phyloP scores from a whole-genome alignment of 2,797 vertebrate species.

The Delichon dasypus region DNA sequence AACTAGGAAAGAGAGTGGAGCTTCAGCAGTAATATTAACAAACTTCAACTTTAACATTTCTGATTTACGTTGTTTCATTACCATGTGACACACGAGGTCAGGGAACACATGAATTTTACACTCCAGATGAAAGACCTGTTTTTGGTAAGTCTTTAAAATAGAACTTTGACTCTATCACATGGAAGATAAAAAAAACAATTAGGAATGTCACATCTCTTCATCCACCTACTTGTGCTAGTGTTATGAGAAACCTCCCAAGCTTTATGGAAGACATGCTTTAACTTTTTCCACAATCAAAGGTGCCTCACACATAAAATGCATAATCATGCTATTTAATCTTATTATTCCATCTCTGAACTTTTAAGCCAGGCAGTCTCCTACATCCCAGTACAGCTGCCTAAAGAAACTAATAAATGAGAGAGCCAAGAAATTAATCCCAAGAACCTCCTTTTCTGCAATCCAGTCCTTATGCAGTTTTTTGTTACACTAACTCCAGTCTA shows the following conservation, averaged over 20 bases:
- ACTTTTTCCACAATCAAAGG: conserved; percentile 33
- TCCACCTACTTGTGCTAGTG: conserved; percentile 38
- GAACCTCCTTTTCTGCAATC: conserved; percentile 7
- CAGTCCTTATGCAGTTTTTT: neutral
- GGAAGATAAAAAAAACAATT: conserved; percentile 62
- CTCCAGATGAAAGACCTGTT: conserved; percentile 62
- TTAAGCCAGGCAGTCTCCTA: conserved; percentile 1
- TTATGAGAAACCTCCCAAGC: conserved; percentile 50
- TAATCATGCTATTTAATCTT: conserved; percentile 16
- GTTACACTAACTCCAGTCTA: neutral
- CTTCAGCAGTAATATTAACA: conserved; percentile 67
- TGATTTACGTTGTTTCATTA: conserved; percentile 72
- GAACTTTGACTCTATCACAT: conserved; percentile 45
- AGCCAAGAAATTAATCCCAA: conserved; percentile 4
- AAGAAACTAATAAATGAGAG: conserved; percentile 35
- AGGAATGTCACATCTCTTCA: conserved; percentile 57
- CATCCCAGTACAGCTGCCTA: neutral
- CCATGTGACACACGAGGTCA: conserved; percentile 56
- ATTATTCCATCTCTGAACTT: conserved; percentile 36
- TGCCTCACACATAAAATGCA: conserved; percentile 30
- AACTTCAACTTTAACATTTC: conserved; percentile 67
- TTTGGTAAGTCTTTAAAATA: conserved; percentile 53
- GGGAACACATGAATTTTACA: conserved; percentile 67
- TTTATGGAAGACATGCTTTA: conserved; percentile 40
- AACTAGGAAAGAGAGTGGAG: conserved; percentile 40